A percentile compares a stretch with the other conserved stretches of the same genome.
Evolutionary conservation across 2,113 vertebrate species (phyloP).

Genomic region (Lichenostomus cassidix): DNA sequence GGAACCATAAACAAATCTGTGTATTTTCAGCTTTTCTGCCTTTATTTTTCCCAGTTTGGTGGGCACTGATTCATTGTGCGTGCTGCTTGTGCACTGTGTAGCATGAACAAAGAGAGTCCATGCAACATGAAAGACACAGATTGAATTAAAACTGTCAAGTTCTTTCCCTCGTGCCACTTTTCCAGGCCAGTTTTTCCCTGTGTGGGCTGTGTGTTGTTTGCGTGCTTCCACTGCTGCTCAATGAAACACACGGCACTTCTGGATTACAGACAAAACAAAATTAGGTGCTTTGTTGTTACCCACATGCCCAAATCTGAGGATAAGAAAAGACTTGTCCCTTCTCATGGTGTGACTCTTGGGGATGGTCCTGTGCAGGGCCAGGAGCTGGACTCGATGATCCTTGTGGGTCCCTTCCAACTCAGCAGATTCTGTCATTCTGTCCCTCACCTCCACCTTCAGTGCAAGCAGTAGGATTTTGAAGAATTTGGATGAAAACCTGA

Average conservation of each 20-base stretch:
- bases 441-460: not conserved
- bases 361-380: not conserved
- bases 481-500: not conserved
- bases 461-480: not conserved
- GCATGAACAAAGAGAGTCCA: not conserved
- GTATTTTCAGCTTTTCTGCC: not conserved
- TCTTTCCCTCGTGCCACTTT: not conserved
- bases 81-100: not conserved
- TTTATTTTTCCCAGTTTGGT: not conserved
- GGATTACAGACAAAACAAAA: not conserved
- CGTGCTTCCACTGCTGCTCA: not conserved
- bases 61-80: not conserved
- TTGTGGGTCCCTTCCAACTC: not conserved
- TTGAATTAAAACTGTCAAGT: not conserved
- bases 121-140: not conserved
- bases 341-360: not conserved
- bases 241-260: not conserved
- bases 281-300: not conserved
- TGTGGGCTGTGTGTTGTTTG: not conserved
- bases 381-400: accelerated
- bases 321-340: not conserved
- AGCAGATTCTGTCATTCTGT: not conserved
- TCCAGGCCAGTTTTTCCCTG: not conserved
- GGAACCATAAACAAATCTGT: not conserved
- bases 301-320: not conserved